Conservation (phyloP, 2,888 invertebrate genomes). For the Elegia similella region DNA sequence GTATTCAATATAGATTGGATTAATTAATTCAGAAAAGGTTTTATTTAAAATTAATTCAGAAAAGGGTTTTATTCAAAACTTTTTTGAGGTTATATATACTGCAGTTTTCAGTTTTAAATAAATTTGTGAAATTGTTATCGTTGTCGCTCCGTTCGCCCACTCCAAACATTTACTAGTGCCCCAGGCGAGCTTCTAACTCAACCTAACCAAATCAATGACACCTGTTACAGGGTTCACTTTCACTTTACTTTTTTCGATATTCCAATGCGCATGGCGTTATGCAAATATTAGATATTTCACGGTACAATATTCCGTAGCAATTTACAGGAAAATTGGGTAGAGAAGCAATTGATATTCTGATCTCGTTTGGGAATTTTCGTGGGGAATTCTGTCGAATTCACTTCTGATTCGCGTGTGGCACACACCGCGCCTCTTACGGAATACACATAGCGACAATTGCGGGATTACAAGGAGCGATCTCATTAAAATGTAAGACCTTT, state of each 20-base stretch:
- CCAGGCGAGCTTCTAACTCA: slow-evolving; percentile 33
- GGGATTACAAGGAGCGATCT: slow-evolving; percentile 19
- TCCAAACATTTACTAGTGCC: slow-evolving; percentile 22
- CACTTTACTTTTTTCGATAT: slow-evolving; percentile 61
- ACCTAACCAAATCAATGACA: slow-evolving; percentile 60
- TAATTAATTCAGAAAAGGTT: too few species aligned
- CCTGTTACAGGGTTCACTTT: slow-evolving; percentile 65
- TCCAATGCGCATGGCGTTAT: slow-evolving; percentile 51
- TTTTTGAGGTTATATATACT: too few species aligned
- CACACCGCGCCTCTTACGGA: slow-evolving; percentile 21
- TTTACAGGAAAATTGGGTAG: slow-evolving; percentile 72
- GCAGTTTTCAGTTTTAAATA: too few species aligned
- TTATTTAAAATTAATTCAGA: too few species aligned
- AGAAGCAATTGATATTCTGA: slow-evolving; percentile 73
- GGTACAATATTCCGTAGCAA: slow-evolving; percentile 69
- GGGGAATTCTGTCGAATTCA: slow-evolving; percentile 56
- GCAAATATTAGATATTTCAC: slow-evolving; percentile 67
- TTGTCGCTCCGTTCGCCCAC: not conserved
- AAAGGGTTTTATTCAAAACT: too few species aligned
- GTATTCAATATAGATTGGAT: too few species aligned
- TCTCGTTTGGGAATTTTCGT: slow-evolving; percentile 69
- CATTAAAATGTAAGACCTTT: not conserved
- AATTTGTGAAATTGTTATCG: not conserved
- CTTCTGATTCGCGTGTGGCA: slow-evolving; percentile 47
- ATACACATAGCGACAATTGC: slow-evolving; percentile 25